Conservation (phyloP, 2,888 invertebrate species). For the Gerris lacustris region DNA sequence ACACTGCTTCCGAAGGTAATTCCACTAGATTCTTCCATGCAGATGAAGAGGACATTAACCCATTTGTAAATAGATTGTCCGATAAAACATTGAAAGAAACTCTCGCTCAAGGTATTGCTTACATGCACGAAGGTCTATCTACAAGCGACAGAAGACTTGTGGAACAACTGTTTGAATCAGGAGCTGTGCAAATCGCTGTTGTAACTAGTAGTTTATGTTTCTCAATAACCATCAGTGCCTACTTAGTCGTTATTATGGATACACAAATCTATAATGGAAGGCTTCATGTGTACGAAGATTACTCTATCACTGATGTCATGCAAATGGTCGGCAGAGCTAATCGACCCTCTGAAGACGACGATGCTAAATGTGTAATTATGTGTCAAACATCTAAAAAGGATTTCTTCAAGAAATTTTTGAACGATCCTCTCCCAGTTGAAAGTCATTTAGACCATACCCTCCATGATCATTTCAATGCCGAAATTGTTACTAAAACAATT, state of each 20-base stretch:
- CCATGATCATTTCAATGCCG: constrained; percentile 99
- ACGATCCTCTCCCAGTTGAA: constrained; percentile 93
- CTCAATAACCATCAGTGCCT: constrained; percentile 78
- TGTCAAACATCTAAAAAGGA: constrained; percentile 97
- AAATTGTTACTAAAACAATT: constrained; percentile 98
- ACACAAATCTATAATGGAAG: constrained; percentile 85
- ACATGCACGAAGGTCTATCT: constrained; percentile 88
- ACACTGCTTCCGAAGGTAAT: constrained; percentile 78
- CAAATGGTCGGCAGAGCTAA: constrained; percentile 98
- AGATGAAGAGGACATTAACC: constrained; percentile 70
- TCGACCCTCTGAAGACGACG: constrained; percentile 79
- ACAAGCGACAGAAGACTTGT: constrained; percentile 76
- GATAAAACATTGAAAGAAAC: constrained; percentile 90
- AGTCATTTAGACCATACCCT: constrained; percentile 95
- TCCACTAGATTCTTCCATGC: constrained; percentile 83
- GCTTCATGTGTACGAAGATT: constrained; percentile 66
- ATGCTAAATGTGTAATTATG: constrained; percentile 89
- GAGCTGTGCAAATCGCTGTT: constrained; percentile 85
- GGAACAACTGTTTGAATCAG: constrained; percentile 83
- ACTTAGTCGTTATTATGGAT: constrained; percentile 94
- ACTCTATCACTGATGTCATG: constrained; percentile 89
- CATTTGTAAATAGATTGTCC: constrained; percentile 72
- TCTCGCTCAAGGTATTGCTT: constrained; percentile 87
- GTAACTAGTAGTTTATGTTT: constrained; percentile 86
- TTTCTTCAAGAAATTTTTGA: constrained; percentile 94